Evolutionary conservation across 1,140 invertebrate species (phyloP).

Genomic region (Drosophila bifasciata): DNA sequence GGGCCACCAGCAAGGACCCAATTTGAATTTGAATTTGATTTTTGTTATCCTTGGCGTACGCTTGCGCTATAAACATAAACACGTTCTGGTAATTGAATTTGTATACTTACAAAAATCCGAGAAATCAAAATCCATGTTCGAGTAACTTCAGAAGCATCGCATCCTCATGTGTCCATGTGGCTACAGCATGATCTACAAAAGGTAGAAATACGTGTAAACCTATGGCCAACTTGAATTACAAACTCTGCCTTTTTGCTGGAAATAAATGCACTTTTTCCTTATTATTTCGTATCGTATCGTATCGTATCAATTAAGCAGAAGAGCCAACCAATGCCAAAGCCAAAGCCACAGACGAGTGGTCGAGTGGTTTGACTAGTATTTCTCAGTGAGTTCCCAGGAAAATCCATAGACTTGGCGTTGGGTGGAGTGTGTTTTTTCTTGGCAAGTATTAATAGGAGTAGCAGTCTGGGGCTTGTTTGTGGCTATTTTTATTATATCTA

Average conservation of each 20-base stretch:
- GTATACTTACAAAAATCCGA: slow-evolving; percentile 67
- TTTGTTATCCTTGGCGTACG: slow-evolving; percentile 39
- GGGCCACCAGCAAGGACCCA: slow-evolving; percentile 49
- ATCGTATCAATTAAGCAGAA: slow-evolving; percentile 19
- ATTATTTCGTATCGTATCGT: slow-evolving; percentile 1
- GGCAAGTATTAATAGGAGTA: no score
- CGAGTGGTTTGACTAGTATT: slow-evolving; percentile 7
- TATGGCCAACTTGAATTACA: slow-evolving; percentile 1
- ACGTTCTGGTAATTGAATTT: slow-evolving; percentile 41
- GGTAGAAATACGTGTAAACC: not conserved
- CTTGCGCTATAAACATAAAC: slow-evolving; percentile 13
- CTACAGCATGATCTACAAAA: slow-evolving; percentile 57
- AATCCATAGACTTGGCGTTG: no score
- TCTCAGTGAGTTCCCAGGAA: not conserved
- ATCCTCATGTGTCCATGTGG: slow-evolving; percentile 25
- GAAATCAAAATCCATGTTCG: slow-evolving; percentile 81
- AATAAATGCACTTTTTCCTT: slow-evolving; percentile 39
- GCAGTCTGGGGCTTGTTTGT: no score
- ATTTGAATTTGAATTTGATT: slow-evolving; percentile 36
- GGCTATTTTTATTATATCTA: no score
- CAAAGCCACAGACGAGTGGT: not conserved
- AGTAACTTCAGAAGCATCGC: slow-evolving; percentile 54
- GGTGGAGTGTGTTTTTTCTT: no score
- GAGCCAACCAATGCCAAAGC: not conserved
- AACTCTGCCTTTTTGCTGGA: slow-evolving; percentile 15